phyloP scores from a whole-genome alignment of 2,888 invertebrate genomes.

The Xanthorhoe spadicearia region DNA sequence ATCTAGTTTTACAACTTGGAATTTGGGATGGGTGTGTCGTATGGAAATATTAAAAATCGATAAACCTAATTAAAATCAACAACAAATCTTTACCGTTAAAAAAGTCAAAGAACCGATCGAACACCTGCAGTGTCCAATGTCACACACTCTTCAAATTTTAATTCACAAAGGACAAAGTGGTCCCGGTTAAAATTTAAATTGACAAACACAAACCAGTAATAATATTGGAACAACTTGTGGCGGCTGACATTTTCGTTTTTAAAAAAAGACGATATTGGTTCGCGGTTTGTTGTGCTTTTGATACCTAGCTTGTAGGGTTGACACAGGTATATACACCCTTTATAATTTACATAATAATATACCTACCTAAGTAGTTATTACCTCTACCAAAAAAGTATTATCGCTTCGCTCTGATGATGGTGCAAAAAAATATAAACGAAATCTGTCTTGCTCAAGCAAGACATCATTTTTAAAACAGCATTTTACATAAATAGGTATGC shows the following conservation, averaged over 20 bases:
- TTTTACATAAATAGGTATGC: not conserved
- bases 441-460: not conserved
- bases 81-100: slow-evolving; percentile 25
- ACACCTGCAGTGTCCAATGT: slow-evolving; percentile 26
- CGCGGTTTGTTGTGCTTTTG: slow-evolving; percentile 49
- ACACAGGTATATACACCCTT: slow-evolving; percentile 10
- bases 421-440: too few species aligned
- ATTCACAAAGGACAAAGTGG: slow-evolving; percentile 59
- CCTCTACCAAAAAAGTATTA: not conserved
- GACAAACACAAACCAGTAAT: slow-evolving; percentile 71
- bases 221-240: slow-evolving; percentile 63
- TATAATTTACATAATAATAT: not conserved
- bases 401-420: not conserved
- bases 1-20: slow-evolving; percentile 14
- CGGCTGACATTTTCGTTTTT: slow-evolving; percentile 76
- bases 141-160: slow-evolving; percentile 25
- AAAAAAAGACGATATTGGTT: slow-evolving; percentile 68
- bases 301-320: slow-evolving; percentile 52
- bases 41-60: slow-evolving; percentile 23
- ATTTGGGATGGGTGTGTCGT: slow-evolving; percentile 24
- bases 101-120: slow-evolving; percentile 28
- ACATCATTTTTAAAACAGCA: too few species aligned
- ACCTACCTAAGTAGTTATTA: not conserved
- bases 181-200: slow-evolving; percentile 58
- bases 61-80: slow-evolving; percentile 18